Conservation (phyloP, 2,888 invertebrate species). For the Tridacna crocea region DNA sequence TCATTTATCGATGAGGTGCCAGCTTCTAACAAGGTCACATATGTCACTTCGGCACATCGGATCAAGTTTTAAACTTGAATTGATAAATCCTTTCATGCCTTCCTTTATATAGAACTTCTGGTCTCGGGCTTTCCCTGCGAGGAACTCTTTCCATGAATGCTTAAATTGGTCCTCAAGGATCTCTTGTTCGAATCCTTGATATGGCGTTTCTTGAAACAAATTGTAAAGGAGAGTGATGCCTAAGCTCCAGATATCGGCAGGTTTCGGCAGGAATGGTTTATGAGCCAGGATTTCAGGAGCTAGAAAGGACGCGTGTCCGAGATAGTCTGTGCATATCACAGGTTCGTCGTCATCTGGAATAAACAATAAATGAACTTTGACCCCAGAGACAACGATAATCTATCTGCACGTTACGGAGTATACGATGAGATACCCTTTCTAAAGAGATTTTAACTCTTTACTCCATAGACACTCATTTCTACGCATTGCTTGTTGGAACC, state of each 20-base stretch:
- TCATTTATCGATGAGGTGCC: slow-evolving; percentile 30
- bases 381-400: no score
- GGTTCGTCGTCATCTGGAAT: slow-evolving; percentile 40
- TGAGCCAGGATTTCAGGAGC: slow-evolving; percentile 53
- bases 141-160: slow-evolving; percentile 43
- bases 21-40: slow-evolving; percentile 36
- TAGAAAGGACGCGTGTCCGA: slow-evolving; percentile 62
- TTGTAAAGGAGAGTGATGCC: slow-evolving; percentile 60
- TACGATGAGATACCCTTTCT: no score
- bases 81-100: slow-evolving; percentile 15
- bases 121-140: slow-evolving; percentile 1
- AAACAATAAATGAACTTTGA: neutral
- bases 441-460: no score
- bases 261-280: slow-evolving; percentile 58
- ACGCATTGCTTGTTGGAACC: no score
- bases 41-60: slow-evolving; percentile 23
- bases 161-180: slow-evolving; percentile 38
- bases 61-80: slow-evolving; percentile 14
- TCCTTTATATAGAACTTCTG: neutral
- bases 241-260: slow-evolving; percentile 66
- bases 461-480: no score
- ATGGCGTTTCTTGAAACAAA: slow-evolving; percentile 47
- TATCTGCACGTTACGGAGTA: no score
- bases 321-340: slow-evolving; percentile 62
- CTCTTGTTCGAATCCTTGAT: slow-evolving; percentile 42